phyloP scores from a whole-genome alignment of 2,888 invertebrate genomes.

The Ditula angustiorana region DNA sequence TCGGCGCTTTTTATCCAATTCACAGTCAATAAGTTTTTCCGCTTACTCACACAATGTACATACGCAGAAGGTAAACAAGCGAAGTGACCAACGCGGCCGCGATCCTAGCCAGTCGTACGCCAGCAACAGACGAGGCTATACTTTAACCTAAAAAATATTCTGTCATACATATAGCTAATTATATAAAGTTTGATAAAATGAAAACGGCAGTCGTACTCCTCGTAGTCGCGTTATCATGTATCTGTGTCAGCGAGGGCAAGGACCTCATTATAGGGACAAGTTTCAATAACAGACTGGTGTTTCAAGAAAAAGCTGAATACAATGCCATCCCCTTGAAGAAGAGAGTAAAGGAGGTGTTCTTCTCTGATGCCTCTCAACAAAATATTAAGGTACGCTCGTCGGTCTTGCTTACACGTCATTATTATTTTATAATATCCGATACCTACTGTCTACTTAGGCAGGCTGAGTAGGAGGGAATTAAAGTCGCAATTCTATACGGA shows the following conservation, averaged over 20 bases:
- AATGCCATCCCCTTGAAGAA: constrained; percentile 77
- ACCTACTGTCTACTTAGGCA: not conserved
- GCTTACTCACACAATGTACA: constrained; percentile 50
- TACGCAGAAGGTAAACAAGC: constrained; percentile 58
- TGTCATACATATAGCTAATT: too few species aligned
- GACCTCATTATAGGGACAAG: constrained; percentile 78
- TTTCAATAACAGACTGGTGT: constrained; percentile 71
- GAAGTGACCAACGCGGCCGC: constrained; percentile 43
- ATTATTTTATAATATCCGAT: not conserved
- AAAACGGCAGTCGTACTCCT: constrained; percentile 64
- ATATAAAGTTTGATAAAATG: constrained; percentile 51
- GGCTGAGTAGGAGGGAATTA: not conserved
- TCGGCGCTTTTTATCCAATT: constrained; percentile 40
- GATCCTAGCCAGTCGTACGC: constrained; percentile 57
- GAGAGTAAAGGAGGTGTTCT: constrained; percentile 79
- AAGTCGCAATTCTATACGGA: not conserved
- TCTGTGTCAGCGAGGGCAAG: constrained; percentile 65
- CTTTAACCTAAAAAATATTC: constrained; percentile 43
- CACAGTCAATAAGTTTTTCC: constrained; percentile 57
- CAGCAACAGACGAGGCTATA: constrained; percentile 58
- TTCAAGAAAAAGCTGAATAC: constrained; percentile 77
- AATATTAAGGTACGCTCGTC: constrained; percentile 66
- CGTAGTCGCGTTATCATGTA: constrained; percentile 61
- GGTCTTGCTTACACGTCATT: not conserved
- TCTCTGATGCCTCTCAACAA: constrained; percentile 75